phyloP scores from a whole-genome alignment of 2,888 invertebrate genomes.

The Stictocephala bisonia region DNA sequence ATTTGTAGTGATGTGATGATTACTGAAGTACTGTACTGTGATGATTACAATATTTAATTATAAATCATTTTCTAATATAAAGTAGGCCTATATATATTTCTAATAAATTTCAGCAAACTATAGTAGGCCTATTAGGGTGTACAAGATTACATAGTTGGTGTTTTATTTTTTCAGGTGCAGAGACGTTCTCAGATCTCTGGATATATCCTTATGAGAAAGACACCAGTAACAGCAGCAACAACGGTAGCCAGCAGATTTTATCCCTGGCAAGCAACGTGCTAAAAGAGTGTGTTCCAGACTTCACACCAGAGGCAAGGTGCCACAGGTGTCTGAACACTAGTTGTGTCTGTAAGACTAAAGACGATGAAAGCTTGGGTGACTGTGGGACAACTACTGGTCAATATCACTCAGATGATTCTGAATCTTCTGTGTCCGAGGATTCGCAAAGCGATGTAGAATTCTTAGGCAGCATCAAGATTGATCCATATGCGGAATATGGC shows the following conservation, averaged over 20 bases:
- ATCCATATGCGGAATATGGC: no score
- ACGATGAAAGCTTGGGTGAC: not conserved
- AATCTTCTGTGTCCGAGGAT: constrained; percentile 3
- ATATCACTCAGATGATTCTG: constrained; percentile 4
- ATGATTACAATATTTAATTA: no score
- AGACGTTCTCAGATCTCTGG: constrained; percentile 83
- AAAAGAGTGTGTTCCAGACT: constrained; percentile 21
- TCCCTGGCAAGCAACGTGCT: constrained; percentile 17
- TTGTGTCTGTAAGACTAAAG: constrained; percentile 6
- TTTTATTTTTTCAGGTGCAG: constrained; percentile 72
- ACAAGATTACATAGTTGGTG: not conserved
- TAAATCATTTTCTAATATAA: no score
- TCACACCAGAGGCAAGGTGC: constrained; percentile 14
- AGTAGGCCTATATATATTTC: no score
- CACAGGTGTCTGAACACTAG: constrained; percentile 12
- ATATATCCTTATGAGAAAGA: constrained; percentile 56
- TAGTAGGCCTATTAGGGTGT: no score
- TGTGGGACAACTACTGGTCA: not conserved
- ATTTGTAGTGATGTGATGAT: no score
- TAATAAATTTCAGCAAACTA: no score
- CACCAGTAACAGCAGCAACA: not conserved
- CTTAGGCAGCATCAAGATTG: not conserved
- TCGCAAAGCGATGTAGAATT: not conserved
- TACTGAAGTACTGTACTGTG: no score
- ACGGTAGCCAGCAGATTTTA: not conserved